Percentiles rank a stretch among this genome's conserved stretches.
Evolutionary conservation across 2,113 vertebrate genomes (phyloP).

Genomic region (Strigops habroptila): DNA sequence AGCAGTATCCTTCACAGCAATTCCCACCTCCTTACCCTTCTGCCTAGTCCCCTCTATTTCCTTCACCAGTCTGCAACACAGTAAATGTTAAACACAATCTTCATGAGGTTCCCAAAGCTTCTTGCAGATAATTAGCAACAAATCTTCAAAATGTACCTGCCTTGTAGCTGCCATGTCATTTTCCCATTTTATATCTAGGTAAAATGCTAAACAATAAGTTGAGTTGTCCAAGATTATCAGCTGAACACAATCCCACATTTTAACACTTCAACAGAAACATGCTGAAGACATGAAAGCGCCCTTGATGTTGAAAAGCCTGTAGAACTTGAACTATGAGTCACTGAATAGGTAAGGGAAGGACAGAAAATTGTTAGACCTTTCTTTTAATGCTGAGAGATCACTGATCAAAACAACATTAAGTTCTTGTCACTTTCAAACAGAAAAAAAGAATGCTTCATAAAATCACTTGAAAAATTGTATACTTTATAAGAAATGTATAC

Average conservation of each 20-base stretch:
- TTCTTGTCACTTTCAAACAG: neutral
- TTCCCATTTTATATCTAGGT: neutral
- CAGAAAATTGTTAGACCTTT: neutral
- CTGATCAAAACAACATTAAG: neutral
- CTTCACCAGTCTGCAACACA: neutral
- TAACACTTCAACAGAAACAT: neutral
- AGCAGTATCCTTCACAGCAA: neutral
- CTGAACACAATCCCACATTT: neutral
- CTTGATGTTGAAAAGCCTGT: neutral
- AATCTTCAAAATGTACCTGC: neutral
- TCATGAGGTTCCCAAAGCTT: neutral
- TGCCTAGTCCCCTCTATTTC: neutral
- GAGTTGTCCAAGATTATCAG: neutral
- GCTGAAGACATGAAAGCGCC: neutral
- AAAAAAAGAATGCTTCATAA: neutral
- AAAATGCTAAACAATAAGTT: neutral
- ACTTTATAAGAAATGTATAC: neutral
- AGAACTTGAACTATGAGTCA: neutral
- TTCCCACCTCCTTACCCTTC: neutral
- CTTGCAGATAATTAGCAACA: neutral
- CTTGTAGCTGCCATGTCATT: neutral
- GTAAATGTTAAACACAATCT: neutral
- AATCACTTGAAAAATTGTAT: accelerated
- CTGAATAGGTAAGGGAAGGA: neutral
- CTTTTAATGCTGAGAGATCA: neutral